Conservation (phyloP, 1,140 invertebrate species). For the Dermatophagoides farinae region DNA sequence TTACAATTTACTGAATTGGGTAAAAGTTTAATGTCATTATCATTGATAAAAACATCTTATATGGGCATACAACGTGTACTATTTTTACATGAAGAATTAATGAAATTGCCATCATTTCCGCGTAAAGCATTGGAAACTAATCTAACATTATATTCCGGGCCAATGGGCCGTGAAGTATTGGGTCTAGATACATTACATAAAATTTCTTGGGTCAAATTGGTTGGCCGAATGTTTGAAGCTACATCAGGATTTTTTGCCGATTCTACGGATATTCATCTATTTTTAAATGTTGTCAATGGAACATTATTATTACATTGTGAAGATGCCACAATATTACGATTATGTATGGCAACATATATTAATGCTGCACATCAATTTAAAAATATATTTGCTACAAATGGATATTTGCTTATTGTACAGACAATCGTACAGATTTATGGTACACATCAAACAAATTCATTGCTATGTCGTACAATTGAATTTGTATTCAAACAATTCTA, state of each 20-base stretch:
- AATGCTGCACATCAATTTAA: conserved; percentile 96
- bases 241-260: conserved; percentile 97
- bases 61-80: conserved; percentile 79
- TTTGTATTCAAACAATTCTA: conserved; percentile 98
- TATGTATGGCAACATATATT: conserved; percentile 88
- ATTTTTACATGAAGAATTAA: conserved; percentile 96
- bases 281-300: conserved; percentile 92
- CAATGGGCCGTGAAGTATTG: conserved; percentile 73
- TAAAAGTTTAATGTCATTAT: conserved; percentile 34
- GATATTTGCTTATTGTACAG: conserved; percentile 85
- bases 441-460: conserved; percentile 79
- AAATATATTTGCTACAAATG: conserved; percentile 94
- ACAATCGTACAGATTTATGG: conserved; percentile 88
- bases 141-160: conserved; percentile 73
- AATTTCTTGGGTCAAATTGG: conserved; percentile 88
- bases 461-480: conserved; percentile 84
- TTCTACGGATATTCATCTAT: conserved; percentile 87
- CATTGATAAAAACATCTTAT: conserved; percentile 22
- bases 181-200: conserved; percentile 91
- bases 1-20: conserved; percentile 94
- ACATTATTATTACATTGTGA: conserved; percentile 89
- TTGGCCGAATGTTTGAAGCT: conserved; percentile 90
- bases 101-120: conserved; percentile 94
- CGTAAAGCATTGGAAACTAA: conserved; percentile 91
- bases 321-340: conserved; percentile 79